phyloP scores from a whole-genome alignment of 2,888 invertebrate species.

The Noctua pronuba region DNA sequence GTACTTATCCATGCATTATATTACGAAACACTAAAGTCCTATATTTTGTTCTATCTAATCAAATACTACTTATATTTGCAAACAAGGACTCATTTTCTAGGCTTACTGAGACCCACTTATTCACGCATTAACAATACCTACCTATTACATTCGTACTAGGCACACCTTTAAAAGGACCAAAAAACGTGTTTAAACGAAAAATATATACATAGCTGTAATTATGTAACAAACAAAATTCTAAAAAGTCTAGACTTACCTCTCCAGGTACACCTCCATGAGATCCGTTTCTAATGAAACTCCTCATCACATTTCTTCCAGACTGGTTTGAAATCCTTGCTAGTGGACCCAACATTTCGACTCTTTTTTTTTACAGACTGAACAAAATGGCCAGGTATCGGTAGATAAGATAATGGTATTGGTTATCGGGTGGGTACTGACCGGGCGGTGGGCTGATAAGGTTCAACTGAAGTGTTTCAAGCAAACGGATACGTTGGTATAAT shows the following conservation, averaged over 20 bases:
- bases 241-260: conserved; percentile 75
- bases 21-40: conserved; percentile 2
- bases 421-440: conserved; percentile 72
- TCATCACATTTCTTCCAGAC: conserved; percentile 82
- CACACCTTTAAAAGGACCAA: background rate
- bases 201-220: conserved; percentile 52
- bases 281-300: conserved; percentile 81
- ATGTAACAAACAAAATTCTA: conserved; percentile 74
- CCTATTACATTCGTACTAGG: no score
- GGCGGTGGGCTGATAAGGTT: conserved; percentile 53
- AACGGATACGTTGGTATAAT: conserved; percentile 38
- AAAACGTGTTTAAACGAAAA: conserved; percentile 26
- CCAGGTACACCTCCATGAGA: conserved; percentile 85
- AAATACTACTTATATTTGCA: conserved; percentile 11
- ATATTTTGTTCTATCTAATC: conserved; percentile 10
- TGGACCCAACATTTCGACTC: conserved; percentile 84
- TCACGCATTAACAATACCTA: background rate
- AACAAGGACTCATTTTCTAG: conserved; percentile 3
- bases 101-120: background rate
- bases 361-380: conserved; percentile 42
- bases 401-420: conserved; percentile 82
- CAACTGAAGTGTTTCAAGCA: conserved; percentile 39
- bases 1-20: background rate
- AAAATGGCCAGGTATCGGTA: conserved; percentile 69
- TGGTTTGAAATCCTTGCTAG: conserved; percentile 82